Evolutionary conservation across 2,113 vertebrate species (phyloP).

Genomic region (Salvelinus sp.): DNA sequence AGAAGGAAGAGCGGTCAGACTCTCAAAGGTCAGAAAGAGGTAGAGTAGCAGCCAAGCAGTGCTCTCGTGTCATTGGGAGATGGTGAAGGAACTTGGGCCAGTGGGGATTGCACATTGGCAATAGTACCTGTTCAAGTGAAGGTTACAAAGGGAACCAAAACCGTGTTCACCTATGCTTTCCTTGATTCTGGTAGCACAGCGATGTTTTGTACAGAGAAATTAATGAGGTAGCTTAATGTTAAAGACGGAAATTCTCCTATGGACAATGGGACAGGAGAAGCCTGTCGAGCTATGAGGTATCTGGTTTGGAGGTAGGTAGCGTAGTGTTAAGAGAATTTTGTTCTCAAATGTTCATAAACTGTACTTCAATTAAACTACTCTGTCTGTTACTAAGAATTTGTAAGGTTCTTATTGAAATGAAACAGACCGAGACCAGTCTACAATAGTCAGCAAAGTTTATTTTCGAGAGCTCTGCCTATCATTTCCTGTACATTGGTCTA

Average conservation of each 20-base stretch:
- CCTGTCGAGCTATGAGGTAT: background rate
- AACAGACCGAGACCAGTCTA: no score
- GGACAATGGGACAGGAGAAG: background rate
- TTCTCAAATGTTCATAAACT: no score
- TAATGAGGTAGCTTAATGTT: background rate
- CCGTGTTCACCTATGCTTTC: constrained; percentile 4
- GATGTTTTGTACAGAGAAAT: background rate
- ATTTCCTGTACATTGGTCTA: no score
- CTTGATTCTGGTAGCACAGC: background rate
- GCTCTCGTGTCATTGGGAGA: background rate
- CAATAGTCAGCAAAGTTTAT: no score
- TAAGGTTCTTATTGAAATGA: no score
- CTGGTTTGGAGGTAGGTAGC: background rate
- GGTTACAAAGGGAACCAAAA: background rate
- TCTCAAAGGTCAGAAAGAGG: no score
- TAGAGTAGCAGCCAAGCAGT: background rate
- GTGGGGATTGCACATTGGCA: constrained; percentile 3
- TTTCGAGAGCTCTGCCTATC: no score
- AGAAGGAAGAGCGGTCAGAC: background rate
- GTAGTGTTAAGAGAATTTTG: no score
- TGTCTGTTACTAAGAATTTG: no score
- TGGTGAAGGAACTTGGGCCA: background rate
- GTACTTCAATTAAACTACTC: no score
- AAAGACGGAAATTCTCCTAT: background rate
- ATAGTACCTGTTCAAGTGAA: constrained; percentile 14